Evolutionary conservation across 2,888 invertebrate species (phyloP), one percentile per base, ranked within the genome.

Genomic region (Euclidia mi): DNA sequence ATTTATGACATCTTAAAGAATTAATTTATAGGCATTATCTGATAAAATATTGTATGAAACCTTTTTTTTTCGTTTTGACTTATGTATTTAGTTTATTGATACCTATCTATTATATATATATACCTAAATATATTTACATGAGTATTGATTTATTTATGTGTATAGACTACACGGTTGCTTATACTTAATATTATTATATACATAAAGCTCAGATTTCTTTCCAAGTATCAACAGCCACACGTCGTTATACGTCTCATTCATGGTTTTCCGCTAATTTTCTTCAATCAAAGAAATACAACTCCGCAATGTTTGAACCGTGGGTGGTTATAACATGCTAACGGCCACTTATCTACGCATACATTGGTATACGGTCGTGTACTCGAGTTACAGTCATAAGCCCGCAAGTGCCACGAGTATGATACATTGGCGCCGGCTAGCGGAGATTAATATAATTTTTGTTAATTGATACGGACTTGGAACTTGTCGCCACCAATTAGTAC

Each of bases 391-490:
- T 45, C 62, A 65, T 56, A 68, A 66, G 48, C 42, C 52, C 31
- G n/a, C 37, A 31, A 28, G 41, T 49, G 15, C 20, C 31, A 9
- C 18, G 14, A 45, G 49, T 34, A 61, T 70, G 71, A 74, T 70
- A 71, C 82, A 76, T 75, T 81, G 90, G 91, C 93, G 90, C 90
- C 90, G 81, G 75, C 79, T 71, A 71, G 75, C 65, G 80, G 81
- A 84, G 87, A 89, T 90, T 89, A 91, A 88, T 85, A 85, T 85
- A 85, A 82, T 89, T 90, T 92, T 91, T 86, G 80, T 90, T 91
- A 92, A 93, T 92, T 92, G 84, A 84, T 81, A 84, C 78, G 81
- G 79, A 85, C 85, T 88, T 86, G 83, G 76, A 73, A 78, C 79
- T 70, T 82, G 85, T 81, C 81, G 76, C 71, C 76, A 71, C 67